Base-by-base conservation (phyloP, 1,140 invertebrate species). In the Phymorhynchus buccinoides region DNA sequence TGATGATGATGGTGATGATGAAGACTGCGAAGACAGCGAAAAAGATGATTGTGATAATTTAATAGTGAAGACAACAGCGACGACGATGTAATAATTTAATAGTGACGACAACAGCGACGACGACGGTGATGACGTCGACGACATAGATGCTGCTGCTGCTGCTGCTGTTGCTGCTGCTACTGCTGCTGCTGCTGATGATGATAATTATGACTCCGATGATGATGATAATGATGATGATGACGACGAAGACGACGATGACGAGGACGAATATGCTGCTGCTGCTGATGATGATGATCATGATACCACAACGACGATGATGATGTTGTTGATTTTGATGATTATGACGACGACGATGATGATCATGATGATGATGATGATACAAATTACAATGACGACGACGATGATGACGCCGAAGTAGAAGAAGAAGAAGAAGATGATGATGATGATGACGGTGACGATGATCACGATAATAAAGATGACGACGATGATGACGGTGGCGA, bases 291-390 rank as follows among this genome's bases (percentile, higher is more conserved):
- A 22, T 62, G 56, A 22, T 62, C 16, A 27, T 62, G n/a, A n/a
- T n/a, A n/a, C n/a, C n/a, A n/a, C n/a, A n/a, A n/a, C n/a, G n/a
- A n/a, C n/a, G 56, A 22, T 62, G 56, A 22, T 62, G 56, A 22
- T 62, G 56, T 3, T 62, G 56, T 3, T 62, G 56, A 14, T 62
- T 16, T 27, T 62, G 56, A 62, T 62, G 56, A 62, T 62, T 16
- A 32, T 32, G 41, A 32, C 35, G 27, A 77, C 35, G 41, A 77
- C 35, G 41, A 77, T 77, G 41, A 77, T 77, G 41, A 77, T 77
- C 18, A 77, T 77, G 41, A 42, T 77, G 41, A 77, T 62, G 56
- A 62, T 62, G 56, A 62, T 9, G 56, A 27, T 22, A 27, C 3
- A 22, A 22, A 62, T 12, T 16, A 27, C n/a, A 27, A 22, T 62